Base-by-base conservation (phyloP, 2,113 vertebrate species). In the Gadus macrocephalus region DNA sequence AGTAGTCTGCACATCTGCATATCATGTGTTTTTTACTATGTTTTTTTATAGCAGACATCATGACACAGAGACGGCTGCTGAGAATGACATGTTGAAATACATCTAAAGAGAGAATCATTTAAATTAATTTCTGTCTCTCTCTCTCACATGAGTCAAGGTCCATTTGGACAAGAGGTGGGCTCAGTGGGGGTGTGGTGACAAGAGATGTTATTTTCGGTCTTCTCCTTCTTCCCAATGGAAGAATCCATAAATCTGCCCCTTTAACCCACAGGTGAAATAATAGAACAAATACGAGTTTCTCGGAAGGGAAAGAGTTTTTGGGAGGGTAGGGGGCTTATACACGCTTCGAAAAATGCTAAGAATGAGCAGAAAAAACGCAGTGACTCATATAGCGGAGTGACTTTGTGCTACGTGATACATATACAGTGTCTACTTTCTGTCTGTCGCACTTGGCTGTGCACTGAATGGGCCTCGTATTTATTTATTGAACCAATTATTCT, bases 261-360 rank as follows among this genome's bases (percentile, higher is more conserved):
- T 65, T 88, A 78, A 79, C 69, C 11, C 4, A 71, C 86, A 90
- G 84, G 89, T 89, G 82, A 86, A 88, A 81, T 86, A 86, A 90
- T 77, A 89, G 63, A 84, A 68, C 61, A 35, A 35, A 35, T 35
- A 35, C 31, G 31, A 35, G 31, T 35, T 35, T 35, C 31, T 35
- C 31, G 31, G 42, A 49, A 14, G 11, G 42, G 8, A 49, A 49
- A 49, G 5, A 14, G 42, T 49, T 49, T 49, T 58, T 58, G 15
- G 70, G 56, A 70, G 25, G 53, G 58, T 15, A 15, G 28, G 49
- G 25, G 62, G 4, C 19, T 20, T 22, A 71, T 27, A 8, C 12
- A 55, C 15, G 25, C 20, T 73, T 59, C 25, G 2, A 20, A 73
- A 78, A 60, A 25, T 78, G 64, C 42, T 49, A 49, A 68, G 73